Evolutionary conservation across 2,888 invertebrate species (phyloP).

Genomic region (Steinernema scapterisci): DNA sequence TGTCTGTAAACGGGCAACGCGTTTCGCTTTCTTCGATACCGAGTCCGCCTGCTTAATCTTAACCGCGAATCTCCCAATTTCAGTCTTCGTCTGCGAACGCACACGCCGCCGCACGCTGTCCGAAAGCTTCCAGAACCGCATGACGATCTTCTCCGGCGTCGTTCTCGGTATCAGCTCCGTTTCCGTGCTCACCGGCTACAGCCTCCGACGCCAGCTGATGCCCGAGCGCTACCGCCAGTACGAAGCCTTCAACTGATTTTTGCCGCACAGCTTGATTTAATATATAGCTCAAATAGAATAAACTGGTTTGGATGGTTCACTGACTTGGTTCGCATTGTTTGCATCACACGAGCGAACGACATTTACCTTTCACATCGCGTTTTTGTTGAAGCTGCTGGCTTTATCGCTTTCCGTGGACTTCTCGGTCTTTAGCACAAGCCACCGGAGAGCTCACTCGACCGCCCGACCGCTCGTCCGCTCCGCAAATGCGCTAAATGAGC

Average conservation of each 20-base stretch:
- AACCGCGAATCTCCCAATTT: conserved; percentile 37
- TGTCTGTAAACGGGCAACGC: neutral
- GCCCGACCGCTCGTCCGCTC: no score
- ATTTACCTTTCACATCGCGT: no score
- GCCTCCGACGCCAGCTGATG: conserved; percentile 54
- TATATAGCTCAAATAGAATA: no score
- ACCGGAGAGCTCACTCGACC: no score
- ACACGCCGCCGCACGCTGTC: conserved; percentile 58
- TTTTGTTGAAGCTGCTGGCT: no score
- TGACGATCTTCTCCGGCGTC: conserved; percentile 61
- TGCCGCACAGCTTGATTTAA: no score
- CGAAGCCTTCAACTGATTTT: conserved; percentile 12
- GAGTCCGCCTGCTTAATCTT: neutral
- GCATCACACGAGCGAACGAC: no score
- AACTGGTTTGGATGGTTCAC: no score
- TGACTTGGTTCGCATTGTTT: no score
- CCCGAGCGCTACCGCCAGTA: conserved; percentile 44
- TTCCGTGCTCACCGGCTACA: conserved; percentile 54
- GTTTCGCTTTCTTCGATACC: neutral
- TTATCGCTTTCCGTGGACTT: no score
- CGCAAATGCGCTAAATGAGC: no score
- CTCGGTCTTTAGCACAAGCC: no score
- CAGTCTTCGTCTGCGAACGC: conserved; percentile 62
- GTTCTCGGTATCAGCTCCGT: conserved; percentile 58
- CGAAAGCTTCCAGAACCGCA: conserved; percentile 58